Evolutionary conservation across 2,113 vertebrate genomes (phyloP), one percentile per base, ranked within the genome.

Genomic region (Synchiropus splendidus): DNA sequence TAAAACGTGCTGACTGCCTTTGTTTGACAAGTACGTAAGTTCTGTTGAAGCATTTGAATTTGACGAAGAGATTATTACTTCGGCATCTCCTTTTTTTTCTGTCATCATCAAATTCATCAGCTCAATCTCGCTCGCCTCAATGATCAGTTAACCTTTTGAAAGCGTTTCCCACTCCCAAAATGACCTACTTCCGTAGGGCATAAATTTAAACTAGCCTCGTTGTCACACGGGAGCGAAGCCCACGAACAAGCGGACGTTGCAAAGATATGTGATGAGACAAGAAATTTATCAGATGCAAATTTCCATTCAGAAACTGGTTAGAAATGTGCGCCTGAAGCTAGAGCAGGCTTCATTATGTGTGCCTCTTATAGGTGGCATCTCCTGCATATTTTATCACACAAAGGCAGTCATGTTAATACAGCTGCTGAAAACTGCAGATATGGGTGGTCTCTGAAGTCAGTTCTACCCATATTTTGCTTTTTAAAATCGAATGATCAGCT

Each of bases 261-360:
- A 18, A 38, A 17, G 6, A 32, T 9, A 17, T 21, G 10, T 5
- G 5, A 32, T 33, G 13, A 37, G 10, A 48, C 16, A 36, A 37
- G 30, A 5, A 32, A 42, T 32, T 18, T 36, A 21, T n/a, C 14
- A 8, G 12, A 21, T 13, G 30, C 10, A 14, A 60, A 60, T 40
- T 45, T 38, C 15, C 30, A 41, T 44, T 45, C 41, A 40, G 37
- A 35, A 36, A 31, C 10, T 40, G 17, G 17, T 53, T 59, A 51
- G 39, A 54, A 51, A 52, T 17, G 5, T 18, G 45, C 1, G 16
- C 55, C 43, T 39, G 42, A 9, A 61, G 54, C 49, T 36, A 57
- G 9, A 31, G 27, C 10, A 35, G 12, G 10, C 16, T 16, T 14
- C 12, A 39, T 43, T 47, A 38, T 56, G 8, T 8, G 8, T 8